Evolutionary conservation across 2,113 vertebrate genomes (phyloP).

Genomic region (Mellivora capensis): DNA sequence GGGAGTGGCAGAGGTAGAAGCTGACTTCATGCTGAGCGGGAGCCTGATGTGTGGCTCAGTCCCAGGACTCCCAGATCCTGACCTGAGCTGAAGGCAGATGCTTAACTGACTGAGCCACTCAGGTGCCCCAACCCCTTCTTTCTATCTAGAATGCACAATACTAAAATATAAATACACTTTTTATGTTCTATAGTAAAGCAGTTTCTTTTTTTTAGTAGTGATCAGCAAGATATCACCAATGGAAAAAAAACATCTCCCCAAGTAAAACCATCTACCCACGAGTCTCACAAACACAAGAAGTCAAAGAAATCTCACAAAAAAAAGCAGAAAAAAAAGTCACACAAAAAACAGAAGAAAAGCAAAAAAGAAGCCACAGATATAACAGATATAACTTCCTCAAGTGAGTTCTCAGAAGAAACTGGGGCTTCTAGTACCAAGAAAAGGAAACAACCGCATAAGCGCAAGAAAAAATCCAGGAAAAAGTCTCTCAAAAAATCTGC

Average conservation of each 20-base stretch:
- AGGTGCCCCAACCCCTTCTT: neutral
- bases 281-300: conserved; percentile 85
- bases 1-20: neutral
- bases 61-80: neutral
- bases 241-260: conserved; percentile 82
- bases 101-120: neutral
- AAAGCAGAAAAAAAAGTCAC: conserved; percentile 92
- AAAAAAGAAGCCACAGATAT: conserved; percentile 80
- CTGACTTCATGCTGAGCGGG: neutral
- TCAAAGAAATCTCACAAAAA: conserved; percentile 91
- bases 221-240: conserved; percentile 79
- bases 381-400: conserved; percentile 80
- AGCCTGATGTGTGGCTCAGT: neutral
- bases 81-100: neutral
- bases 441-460: conserved; percentile 79
- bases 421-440: conserved; percentile 68
- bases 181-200: conserved; percentile 41
- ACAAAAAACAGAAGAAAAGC: conserved; percentile 87
- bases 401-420: conserved; percentile 77
- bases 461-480: conserved; percentile 83
- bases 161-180: conserved; percentile 40
- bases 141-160: conserved; percentile 2
- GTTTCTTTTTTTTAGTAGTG: conserved; percentile 75
- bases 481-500: conserved; percentile 78
- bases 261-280: conserved; percentile 78